Evolutionary conservation across 2,113 vertebrate genomes (phyloP), one percentile per base, ranked within the genome.

Genomic region (Brachirus orientalis): DNA sequence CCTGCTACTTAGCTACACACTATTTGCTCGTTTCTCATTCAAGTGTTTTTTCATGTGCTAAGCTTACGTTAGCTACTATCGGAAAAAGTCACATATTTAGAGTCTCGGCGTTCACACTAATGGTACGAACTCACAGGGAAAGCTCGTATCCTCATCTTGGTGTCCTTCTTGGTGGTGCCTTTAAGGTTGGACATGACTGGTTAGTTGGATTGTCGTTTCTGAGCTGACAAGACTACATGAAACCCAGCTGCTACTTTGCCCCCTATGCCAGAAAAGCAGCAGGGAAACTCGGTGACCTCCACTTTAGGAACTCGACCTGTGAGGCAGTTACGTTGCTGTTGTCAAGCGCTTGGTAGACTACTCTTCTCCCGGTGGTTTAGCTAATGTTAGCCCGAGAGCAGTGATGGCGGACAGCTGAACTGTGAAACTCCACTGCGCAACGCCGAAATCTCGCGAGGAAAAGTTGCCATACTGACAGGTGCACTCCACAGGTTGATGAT

Each of bases 91-190:
- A 75, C 70, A 64, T 8, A 65, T 60, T 53, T 35, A 20, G 62
- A 43, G 33, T 74, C 58, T 45, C 43, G 20, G 20, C 11, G 43
- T 54, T 51, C 11, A 10, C n/a, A 18, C 33, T 50, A 57, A 76
- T 69, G 78, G 78, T 51, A 38, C 63, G 84, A 76, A 95, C 96
- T 98, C 83, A 97, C 95, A 84, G 96, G 95, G 91, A 97, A 97
- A 74, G 96, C 96, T 92, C 95, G 94, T 94, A 98, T 97, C 94
- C 96, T 94, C 96, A 98, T 98, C 92, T 98, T 98, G 94, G 95
- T 96, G 92, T 97, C 95, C 93, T 96, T 97, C 94, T 96, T 95
- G 93, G 94, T 94, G 90, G 93, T 91, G 90, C 94, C 92, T 95
- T 96, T 96, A 82, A 96, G 91, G 91, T 95, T 98, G 91, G 96